Evolutionary conservation across 1,140 invertebrate species (phyloP), one percentile per base, ranked within the genome.

Genomic region (Drosophila kanapiae): DNA sequence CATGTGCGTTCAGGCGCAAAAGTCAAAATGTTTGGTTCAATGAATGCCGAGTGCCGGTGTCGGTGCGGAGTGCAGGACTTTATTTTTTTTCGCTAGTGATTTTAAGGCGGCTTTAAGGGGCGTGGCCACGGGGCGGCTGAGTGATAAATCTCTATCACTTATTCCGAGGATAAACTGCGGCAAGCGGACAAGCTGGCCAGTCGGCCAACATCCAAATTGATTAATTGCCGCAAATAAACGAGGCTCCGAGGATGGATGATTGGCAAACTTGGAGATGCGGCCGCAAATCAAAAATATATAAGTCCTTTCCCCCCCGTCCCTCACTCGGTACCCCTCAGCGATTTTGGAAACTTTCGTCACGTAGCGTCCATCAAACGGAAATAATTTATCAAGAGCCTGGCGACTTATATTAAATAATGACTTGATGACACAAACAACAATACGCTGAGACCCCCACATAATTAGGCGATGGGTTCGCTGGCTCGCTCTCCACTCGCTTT

Each of bases 111-210:
- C 75, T 54, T 77, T 75, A 65, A 82, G 45, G 4, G 45, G 27
- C 33, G 40, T 23, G 43, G 16, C 67, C 18, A 29, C 38, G 18
- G 53, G 37, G 47, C 68, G 59, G 42, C 13, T 72, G 56, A 81
- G 81, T 90, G 84, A 88, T 88, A 88, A 88, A 88, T 88, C 81
- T 85, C 78, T 82, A 88, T 90, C 85, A 90, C 85, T 88, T 88
- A 75, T 87, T 88, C 61, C 62, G 23, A n/a, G 42, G 63, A 59
- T 64, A 81, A 84, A 75, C 74, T 68, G 85, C 69, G 51, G 51
- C 51, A 2, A 53, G 51, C 49, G 49, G 49, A 53, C 49, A 53
- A 53, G 35, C 33, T 37, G 51, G 33, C 33, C n/a, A 51, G 31
- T 48, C 31, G 8, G 68, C 51, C 51, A 14, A n/a, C 38, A 47